These are phyloP conservation scores for Frankliniella intonsa DNA, from an alignment of 2,888 invertebrate genomes.

Conservation along the genomic window DNA sequence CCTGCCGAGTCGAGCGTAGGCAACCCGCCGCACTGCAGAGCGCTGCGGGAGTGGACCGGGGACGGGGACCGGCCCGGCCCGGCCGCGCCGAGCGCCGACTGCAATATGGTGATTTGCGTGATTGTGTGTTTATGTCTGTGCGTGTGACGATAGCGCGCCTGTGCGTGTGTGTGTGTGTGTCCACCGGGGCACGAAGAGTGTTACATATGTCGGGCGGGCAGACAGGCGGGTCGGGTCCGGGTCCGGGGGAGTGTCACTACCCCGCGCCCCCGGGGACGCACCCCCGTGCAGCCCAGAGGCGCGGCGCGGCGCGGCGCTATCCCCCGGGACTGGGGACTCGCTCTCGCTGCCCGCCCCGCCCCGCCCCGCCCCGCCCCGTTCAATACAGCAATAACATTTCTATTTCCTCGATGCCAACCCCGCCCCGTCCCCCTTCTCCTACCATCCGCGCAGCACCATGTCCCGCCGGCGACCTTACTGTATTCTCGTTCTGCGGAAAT, in stretches of 20 bases:
- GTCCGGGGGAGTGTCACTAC: neutral
- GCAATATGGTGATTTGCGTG: too few species aligned
- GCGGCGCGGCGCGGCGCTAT: neutral
- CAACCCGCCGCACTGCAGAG: too few species aligned
- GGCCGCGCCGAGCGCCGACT: too few species aligned
- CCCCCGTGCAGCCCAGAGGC: neutral
- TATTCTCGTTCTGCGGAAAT: constrained; percentile 11
- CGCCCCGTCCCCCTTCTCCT: neutral
- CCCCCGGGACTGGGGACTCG: neutral
- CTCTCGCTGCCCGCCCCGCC: neutral
- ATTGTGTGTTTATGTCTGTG: too few species aligned
- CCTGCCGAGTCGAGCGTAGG: too few species aligned
- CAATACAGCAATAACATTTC: constrained; percentile 15
- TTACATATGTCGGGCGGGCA: constrained; percentile 7
- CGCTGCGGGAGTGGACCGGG: too few species aligned
- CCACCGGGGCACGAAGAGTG: neutral
- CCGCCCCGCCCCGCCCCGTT: neutral
- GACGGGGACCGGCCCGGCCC: too few species aligned
- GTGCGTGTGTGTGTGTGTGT: too few species aligned
- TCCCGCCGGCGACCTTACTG: neutral
- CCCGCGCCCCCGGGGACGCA: neutral
- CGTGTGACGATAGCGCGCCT: too few species aligned
- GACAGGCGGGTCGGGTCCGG: neutral
- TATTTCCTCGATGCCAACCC: neutral
- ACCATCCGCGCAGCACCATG: neutral